Evolutionary conservation across 2,888 invertebrate species (phyloP).

Genomic region (Ochropleura plecta): DNA sequence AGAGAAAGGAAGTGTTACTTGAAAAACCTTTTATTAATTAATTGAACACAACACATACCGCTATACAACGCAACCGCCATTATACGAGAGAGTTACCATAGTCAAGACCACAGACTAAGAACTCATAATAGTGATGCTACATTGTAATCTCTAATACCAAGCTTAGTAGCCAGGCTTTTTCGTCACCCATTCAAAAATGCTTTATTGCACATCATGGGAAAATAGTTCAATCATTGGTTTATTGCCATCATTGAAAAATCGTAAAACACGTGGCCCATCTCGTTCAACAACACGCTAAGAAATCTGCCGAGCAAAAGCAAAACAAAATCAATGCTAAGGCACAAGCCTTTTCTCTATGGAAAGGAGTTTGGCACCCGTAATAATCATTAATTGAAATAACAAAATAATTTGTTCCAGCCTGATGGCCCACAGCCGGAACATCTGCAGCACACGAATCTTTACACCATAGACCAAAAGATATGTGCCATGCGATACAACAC

Average conservation of each 20-base stretch:
- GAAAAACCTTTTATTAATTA: too few species aligned
- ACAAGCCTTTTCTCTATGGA: background rate
- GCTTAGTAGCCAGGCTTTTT: background rate
- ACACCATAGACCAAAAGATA: conserved; percentile 76
- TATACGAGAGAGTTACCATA: too few species aligned
- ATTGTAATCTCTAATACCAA: too few species aligned
- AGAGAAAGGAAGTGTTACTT: too few species aligned
- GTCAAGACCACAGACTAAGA: too few species aligned
- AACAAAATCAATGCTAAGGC: background rate
- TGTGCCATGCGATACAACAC: conserved; percentile 80
- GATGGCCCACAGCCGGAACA: conserved; percentile 82
- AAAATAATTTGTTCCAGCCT: conserved; percentile 70
- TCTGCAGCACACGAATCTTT: conserved; percentile 79
- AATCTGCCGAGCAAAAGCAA: too few species aligned
- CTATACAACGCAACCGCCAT: too few species aligned
- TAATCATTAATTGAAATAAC: background rate
- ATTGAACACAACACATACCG: too few species aligned
- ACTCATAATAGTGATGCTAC: too few species aligned
- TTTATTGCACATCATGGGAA: background rate
- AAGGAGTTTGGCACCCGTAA: background rate
- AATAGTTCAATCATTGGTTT: background rate
- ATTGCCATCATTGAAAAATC: background rate
- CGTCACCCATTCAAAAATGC: background rate
- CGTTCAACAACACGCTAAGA: background rate
- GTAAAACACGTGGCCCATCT: background rate